phyloP scores from a whole-genome alignment of 2,888 invertebrate species.

The Galerucella pusilla region DNA sequence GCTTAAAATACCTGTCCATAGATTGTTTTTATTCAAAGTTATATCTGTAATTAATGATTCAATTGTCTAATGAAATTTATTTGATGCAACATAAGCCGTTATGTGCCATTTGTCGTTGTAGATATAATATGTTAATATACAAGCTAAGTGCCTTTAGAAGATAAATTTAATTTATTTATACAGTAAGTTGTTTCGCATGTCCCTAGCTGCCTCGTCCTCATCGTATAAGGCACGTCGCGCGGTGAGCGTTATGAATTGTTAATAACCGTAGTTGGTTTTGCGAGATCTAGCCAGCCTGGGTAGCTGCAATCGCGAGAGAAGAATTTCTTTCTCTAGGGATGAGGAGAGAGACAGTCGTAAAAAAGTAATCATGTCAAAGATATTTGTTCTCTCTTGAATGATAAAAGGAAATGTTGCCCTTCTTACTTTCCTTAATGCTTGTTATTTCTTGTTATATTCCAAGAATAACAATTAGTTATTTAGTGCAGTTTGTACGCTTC shows the following conservation, averaged over 20 bases:
- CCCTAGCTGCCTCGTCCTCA: constrained; percentile 47
- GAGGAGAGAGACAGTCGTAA: constrained; percentile 48
- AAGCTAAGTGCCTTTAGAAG: constrained; percentile 35
- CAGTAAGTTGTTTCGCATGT: constrained; percentile 53
- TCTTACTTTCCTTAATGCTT: constrained; percentile 31
- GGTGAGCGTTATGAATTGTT: constrained; percentile 57
- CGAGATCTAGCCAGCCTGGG: constrained; percentile 36
- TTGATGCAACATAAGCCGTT: not conserved
- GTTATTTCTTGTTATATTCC: constrained; percentile 26
- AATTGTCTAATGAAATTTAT: not conserved
- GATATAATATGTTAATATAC: constrained; percentile 30
- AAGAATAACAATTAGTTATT: not conserved
- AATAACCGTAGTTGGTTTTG: constrained; percentile 51
- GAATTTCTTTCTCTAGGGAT: constrained; percentile 51
- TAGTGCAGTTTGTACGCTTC: no score
- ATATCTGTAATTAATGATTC: not conserved
- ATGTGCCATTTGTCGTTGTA: not conserved
- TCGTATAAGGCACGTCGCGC: constrained; percentile 53
- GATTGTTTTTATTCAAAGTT: no score
- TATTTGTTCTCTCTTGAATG: constrained; percentile 45
- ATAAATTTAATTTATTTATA: constrained; percentile 49
- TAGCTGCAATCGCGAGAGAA: constrained; percentile 52
- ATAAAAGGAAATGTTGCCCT: constrained; percentile 41
- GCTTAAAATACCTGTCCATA: no score
- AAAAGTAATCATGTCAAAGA: constrained; percentile 51